Percentiles rank a stretch among this genome's conserved stretches.
These are phyloP conservation scores for Nettapus auritus DNA, from an alignment of 2,113 vertebrate genomes.

Conservation along the genomic window DNA sequence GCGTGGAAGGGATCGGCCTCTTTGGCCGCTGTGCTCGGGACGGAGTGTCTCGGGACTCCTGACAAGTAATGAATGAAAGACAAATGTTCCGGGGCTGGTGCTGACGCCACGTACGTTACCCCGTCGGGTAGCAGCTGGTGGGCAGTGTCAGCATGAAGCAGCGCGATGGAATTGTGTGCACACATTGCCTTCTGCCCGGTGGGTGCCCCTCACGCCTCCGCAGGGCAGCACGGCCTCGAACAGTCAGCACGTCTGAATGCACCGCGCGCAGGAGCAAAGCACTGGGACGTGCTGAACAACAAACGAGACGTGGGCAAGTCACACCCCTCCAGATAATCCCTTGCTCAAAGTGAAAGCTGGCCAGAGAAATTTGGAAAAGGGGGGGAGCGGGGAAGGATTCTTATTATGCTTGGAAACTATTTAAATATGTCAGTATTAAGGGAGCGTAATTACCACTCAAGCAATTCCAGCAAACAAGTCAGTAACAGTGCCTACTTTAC, in stretches of 20 bases:
- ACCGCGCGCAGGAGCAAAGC: accelerated
- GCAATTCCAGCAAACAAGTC: conserved; percentile 59
- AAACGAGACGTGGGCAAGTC: neutral
- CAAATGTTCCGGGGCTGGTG: neutral
- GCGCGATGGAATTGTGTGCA: accelerated
- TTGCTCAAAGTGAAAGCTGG: neutral
- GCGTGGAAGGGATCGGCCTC: accelerated
- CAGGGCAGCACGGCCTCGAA: neutral
- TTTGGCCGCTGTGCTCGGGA: accelerated
- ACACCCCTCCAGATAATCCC: neutral
- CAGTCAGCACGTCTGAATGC: accelerated
- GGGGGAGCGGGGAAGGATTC: neutral
- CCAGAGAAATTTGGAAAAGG: conserved; percentile 22
- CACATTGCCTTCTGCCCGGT: accelerated
- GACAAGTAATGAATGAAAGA: neutral
- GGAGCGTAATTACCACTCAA: conserved; percentile 32
- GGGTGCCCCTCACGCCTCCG: accelerated
- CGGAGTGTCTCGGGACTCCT: neutral
- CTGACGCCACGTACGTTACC: accelerated
- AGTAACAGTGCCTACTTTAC: conserved; percentile 3
- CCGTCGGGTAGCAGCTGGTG: accelerated
- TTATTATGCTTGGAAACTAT: conserved; percentile 49
- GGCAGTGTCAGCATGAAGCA: neutral
- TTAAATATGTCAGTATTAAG: conserved; percentile 63
- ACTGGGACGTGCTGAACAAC: neutral